Evolutionary conservation across 2,797 vertebrate species (phyloP).

Genomic region (Zonotrichia albicollis): DNA sequence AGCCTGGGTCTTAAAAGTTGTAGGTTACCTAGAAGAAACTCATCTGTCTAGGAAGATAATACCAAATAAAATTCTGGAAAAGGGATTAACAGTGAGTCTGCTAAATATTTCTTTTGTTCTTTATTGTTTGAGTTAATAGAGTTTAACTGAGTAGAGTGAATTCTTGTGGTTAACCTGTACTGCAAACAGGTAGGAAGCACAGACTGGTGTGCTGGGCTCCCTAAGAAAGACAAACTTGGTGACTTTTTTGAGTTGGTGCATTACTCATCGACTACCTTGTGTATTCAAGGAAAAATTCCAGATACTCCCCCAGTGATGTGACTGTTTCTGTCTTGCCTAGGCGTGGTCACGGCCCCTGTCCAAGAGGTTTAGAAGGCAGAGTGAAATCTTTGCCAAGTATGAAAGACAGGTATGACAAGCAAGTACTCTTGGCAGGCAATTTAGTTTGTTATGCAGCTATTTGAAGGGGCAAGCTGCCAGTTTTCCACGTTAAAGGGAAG

Average conservation of each 20-base stretch:
- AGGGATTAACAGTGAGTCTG: neutral
- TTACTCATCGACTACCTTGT: neutral
- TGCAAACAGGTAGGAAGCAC: neutral
- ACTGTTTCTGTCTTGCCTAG: neutral
- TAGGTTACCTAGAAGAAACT: neutral
- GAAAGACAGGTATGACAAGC: conserved; percentile 12
- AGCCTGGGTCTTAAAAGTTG: neutral
- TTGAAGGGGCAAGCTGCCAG: conserved; percentile 11
- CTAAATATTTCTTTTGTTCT: neutral
- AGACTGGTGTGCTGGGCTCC: neutral
- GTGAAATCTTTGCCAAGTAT: neutral
- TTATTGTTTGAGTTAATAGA: neutral
- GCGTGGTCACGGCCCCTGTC: neutral
- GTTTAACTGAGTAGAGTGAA: neutral
- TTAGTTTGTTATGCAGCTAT: neutral
- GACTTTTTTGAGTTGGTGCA: neutral
- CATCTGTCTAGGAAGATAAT: neutral
- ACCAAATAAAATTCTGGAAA: neutral
- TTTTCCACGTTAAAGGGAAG: neutral
- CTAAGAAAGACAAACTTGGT: neutral
- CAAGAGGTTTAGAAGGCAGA: neutral
- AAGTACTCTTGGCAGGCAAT: neutral
- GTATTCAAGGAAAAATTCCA: conserved; percentile 31
- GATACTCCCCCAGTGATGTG: neutral
- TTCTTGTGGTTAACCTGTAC: neutral